Percentiles rank a stretch among this genome's conserved stretches.
Evolutionary conservation across 2,113 vertebrate species (phyloP).

Genomic region (Protobothrops mucrosquamatus): DNA sequence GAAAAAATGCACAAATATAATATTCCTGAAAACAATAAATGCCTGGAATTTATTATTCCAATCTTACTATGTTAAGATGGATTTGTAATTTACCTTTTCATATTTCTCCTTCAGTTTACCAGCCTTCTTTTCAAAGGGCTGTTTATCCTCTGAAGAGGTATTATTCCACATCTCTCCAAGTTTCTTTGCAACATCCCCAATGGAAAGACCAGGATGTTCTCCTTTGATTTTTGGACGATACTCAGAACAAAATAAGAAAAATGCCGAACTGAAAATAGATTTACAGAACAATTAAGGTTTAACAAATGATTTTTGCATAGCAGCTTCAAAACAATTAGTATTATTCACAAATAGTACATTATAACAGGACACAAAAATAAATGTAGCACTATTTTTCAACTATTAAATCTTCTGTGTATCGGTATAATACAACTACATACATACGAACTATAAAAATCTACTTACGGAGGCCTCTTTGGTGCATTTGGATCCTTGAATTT

Average conservation of each 20-base stretch:
- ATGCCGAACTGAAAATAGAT: constrained; percentile 82
- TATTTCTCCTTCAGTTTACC: constrained; percentile 98
- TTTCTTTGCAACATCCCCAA: constrained; percentile 94
- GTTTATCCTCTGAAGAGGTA: constrained; percentile 85
- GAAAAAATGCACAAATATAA: background rate
- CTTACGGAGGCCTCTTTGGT: constrained; percentile 97
- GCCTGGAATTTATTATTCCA: background rate
- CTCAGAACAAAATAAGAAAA: constrained; percentile 96
- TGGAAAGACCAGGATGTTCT: constrained; percentile 85
- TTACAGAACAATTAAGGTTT: background rate
- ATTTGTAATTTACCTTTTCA: constrained; percentile 80
- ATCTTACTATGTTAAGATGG: background rate
- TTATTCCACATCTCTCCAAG: constrained; percentile 97
- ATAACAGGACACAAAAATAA: background rate
- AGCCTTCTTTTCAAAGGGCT: constrained; percentile 94
- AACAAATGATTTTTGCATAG: background rate
- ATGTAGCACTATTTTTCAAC: background rate
- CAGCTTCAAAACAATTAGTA: background rate
- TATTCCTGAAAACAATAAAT: background rate
- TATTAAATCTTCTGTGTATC: fast-evolving
- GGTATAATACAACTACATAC: fast-evolving
- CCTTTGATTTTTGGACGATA: constrained; percentile 94
- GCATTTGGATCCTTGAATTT: constrained; percentile 96
- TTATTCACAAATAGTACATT: background rate
- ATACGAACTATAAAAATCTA: constrained; percentile 30